phyloP scores from a whole-genome alignment of 2,113 vertebrate genomes.

The Campylomormyrus numenius region DNA sequence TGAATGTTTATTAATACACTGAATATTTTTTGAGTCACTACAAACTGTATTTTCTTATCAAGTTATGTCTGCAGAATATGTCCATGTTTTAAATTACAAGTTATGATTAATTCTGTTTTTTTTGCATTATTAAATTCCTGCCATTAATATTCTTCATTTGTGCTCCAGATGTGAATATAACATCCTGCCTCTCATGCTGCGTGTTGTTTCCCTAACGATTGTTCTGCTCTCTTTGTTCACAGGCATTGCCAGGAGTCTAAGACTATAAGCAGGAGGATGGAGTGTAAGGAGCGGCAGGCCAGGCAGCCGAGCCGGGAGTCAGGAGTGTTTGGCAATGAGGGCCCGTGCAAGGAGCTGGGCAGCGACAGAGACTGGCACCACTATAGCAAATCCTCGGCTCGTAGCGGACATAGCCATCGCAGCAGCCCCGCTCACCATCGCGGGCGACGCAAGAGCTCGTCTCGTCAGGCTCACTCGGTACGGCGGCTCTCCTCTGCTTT shows the following conservation, averaged over 20 bases:
- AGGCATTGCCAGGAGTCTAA: conserved; percentile 68
- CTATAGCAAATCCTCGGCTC: conserved; percentile 88
- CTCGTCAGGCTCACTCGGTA: conserved; percentile 80
- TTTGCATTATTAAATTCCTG: not conserved
- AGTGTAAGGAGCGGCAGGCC: conserved; percentile 65
- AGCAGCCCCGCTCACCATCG: conserved; percentile 70
- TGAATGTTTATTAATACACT: not conserved
- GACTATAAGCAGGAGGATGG: conserved; percentile 63
- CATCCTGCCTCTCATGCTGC: not conserved
- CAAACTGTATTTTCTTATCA: not conserved
- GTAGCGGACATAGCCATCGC: conserved; percentile 56
- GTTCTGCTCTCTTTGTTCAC: not conserved
- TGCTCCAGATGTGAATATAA: not conserved
- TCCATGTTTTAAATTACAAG: not conserved
- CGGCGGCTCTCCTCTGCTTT: conserved; percentile 40
- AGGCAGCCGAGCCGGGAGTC: conserved; percentile 56
- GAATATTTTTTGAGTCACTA: not conserved
- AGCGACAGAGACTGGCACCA: conserved; percentile 74
- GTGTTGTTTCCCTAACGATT: not conserved
- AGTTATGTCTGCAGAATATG: not conserved
- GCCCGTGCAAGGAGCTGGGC: conserved; percentile 46
- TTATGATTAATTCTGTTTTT: not conserved
- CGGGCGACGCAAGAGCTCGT: conserved; percentile 60
- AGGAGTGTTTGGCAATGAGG: conserved; percentile 54
- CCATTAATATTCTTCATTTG: not conserved